Conservation (phyloP, 2,113 vertebrate genomes). For the Emydocephalus ijimae region DNA sequence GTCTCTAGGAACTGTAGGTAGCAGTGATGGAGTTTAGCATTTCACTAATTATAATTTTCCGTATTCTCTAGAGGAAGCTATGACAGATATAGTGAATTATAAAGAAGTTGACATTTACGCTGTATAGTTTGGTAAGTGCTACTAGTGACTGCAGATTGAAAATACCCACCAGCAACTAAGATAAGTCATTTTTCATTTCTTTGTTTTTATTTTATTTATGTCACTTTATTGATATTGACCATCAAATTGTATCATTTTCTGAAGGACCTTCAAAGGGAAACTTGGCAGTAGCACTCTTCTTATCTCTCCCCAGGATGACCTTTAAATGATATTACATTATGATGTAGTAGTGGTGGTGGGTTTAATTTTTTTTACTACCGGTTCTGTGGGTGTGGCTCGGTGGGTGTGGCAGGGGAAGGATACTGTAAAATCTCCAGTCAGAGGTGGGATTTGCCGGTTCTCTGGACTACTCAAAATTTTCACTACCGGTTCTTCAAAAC, state of each 20-base stretch:
- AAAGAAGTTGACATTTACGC: no score
- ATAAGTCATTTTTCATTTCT: not conserved
- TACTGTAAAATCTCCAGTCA: no score
- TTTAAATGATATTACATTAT: not conserved
- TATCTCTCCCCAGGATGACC: not conserved
- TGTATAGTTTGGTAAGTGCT: not conserved
- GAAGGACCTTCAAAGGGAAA: not conserved
- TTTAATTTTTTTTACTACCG: no score
- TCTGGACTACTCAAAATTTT: no score
- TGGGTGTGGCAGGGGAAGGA: no score
- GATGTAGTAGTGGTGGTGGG: not conserved
- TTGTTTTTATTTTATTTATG: not conserved
- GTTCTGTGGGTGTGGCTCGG: no score
- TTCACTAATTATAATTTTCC: not conserved
- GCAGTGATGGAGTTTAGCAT: not conserved
- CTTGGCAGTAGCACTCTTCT: not conserved
- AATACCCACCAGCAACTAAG: not conserved
- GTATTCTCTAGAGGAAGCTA: not conserved
- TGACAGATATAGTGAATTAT: not conserved
- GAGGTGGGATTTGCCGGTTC: no score
- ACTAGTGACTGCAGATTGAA: not conserved
- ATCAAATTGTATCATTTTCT: not conserved
- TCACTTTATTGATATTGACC: not conserved
- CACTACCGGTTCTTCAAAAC: no score
- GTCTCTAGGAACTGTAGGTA: not conserved